A percentile compares a stretch with the other conserved stretches of the same genome.
phyloP scores from a whole-genome alignment of 2,797 vertebrate genomes.

The Erpetoichthys calabaricus region DNA sequence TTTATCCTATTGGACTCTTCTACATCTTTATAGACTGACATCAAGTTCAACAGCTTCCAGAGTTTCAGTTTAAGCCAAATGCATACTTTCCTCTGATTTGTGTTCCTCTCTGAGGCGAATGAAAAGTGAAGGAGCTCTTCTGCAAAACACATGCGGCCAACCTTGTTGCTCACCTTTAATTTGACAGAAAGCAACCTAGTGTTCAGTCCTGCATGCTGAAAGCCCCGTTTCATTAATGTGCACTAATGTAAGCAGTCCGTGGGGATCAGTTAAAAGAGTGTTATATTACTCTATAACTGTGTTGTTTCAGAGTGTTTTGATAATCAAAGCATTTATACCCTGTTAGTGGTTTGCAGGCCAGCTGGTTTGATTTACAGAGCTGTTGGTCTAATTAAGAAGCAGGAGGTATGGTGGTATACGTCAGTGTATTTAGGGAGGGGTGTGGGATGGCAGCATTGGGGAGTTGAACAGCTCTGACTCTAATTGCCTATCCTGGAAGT shows the following conservation, averaged over 20 bases:
- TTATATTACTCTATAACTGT: slow-evolving; percentile 6
- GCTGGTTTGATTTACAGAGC: slow-evolving; percentile 24
- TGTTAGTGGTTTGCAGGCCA: slow-evolving; percentile 12
- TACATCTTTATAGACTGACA: no score
- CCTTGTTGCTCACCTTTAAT: background rate
- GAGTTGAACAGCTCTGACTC: slow-evolving; percentile 1
- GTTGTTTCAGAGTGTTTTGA: slow-evolving; percentile 26
- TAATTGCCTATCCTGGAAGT: no score
- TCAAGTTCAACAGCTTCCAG: no score
- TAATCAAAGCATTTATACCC: slow-evolving; percentile 31
- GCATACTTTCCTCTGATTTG: no score
- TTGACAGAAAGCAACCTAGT: no score
- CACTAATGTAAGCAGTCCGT: slow-evolving; percentile 4
- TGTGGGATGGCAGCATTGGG: slow-evolving; percentile 27
- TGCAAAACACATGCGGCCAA: no score
- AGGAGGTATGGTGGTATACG: slow-evolving; percentile 17
- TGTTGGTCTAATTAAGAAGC: slow-evolving; percentile 20
- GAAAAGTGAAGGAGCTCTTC: no score
- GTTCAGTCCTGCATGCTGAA: slow-evolving; percentile 14
- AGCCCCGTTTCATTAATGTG: background rate
- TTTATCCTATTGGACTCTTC: no score
- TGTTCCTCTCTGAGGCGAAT: no score
- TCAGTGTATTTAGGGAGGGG: slow-evolving; percentile 27
- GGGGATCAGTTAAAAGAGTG: slow-evolving; percentile 7
- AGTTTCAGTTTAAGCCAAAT: no score